Conservation (phyloP, 2,113 vertebrate genomes). For the Megaceryle torquata region DNA sequence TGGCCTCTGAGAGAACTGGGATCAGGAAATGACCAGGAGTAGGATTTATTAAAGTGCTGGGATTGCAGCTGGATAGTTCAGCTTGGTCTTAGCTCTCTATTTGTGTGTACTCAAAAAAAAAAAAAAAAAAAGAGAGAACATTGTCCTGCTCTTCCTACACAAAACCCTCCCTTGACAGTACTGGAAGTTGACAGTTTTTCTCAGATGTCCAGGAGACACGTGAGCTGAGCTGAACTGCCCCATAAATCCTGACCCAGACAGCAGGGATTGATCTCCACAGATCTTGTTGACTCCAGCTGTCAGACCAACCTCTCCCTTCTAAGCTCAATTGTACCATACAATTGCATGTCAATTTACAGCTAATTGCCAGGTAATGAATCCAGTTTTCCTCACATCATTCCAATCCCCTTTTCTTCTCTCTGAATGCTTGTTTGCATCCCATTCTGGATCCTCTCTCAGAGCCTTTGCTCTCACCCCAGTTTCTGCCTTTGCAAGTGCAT, state of each 20-base stretch:
- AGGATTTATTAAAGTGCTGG: not conserved
- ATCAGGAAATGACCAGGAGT: not conserved
- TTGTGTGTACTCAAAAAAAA: not conserved
- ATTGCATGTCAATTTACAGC: slow-evolving; percentile 64
- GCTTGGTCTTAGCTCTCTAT: not conserved
- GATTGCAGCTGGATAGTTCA: not conserved
- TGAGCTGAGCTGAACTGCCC: not conserved
- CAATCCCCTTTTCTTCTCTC: slow-evolving; percentile 44
- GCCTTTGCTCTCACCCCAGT: slow-evolving; percentile 19
- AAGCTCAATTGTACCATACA: slow-evolving; percentile 25
- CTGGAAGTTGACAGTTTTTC: not conserved
- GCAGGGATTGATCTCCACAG: not conserved
- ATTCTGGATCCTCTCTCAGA: slow-evolving; percentile 15
- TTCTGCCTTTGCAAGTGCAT: not conserved
- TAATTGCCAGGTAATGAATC: slow-evolving; percentile 73
- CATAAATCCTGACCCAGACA: not conserved
- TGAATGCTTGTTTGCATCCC: slow-evolving; percentile 55
- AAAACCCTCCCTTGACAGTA: not conserved
- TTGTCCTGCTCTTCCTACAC: not conserved
- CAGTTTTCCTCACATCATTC: slow-evolving; percentile 61
- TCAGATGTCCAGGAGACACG: not conserved
- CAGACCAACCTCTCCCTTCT: slow-evolving; percentile 15
- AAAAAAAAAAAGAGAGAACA: too few relatives aligned
- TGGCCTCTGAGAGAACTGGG: not conserved
- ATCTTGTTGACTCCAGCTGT: slow-evolving; percentile 25